A percentile compares a stretch with the other conserved stretches of the same genome.
Evolutionary conservation across 53 echinoderm and acorn worm genomes (phyloP).

Genomic region (Echinometra lucunter): DNA sequence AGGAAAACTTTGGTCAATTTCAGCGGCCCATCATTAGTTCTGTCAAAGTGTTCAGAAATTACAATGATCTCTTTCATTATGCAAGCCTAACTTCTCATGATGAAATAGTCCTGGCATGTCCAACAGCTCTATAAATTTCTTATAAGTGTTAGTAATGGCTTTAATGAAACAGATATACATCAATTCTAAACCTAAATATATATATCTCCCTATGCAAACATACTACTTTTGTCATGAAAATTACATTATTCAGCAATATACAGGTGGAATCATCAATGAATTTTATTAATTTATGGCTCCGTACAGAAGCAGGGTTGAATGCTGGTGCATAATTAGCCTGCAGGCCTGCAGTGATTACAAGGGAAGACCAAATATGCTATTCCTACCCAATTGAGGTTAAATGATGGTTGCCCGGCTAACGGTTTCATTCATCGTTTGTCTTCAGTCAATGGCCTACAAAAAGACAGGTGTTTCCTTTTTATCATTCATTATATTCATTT

Average conservation of each 20-base stretch:
- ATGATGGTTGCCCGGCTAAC: neutral
- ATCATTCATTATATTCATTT: neutral
- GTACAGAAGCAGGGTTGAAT: neutral
- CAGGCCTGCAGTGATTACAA: neutral
- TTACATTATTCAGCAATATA: neutral
- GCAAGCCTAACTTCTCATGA: no score
- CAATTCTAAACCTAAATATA: neutral
- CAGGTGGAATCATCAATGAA: conserved; percentile 9
- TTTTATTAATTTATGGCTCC: neutral
- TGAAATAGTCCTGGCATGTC: no score
- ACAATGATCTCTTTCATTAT: no score
- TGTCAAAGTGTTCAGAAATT: no score
- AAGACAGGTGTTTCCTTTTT: neutral
- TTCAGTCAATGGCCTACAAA: conserved; percentile 1
- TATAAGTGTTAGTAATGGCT: no score
- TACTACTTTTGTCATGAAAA: neutral
- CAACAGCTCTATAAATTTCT: no score
- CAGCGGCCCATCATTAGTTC: no score
- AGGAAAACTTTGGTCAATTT: no score
- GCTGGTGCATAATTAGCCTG: neutral
- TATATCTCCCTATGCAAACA: neutral
- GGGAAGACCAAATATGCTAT: neutral
- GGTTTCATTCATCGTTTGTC: neutral
- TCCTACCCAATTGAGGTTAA: conserved; percentile 31
- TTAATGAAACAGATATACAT: neutral